Percentiles rank a stretch among this genome's conserved stretches.
phyloP scores from a whole-genome alignment of 2,888 invertebrate genomes.

The Urechis unicinctus region DNA sequence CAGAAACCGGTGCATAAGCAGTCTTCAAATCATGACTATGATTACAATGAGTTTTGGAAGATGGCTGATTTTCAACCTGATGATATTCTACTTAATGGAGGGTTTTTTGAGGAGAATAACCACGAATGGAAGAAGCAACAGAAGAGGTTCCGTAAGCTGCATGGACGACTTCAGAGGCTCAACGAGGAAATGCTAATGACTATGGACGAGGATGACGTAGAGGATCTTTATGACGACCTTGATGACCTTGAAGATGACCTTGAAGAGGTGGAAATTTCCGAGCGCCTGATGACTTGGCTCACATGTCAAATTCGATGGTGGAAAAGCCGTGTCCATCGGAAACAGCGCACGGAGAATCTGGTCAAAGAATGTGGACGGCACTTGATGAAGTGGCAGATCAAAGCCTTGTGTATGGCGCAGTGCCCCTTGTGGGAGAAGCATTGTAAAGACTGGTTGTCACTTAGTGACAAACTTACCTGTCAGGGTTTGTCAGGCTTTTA shows the following conservation, averaged over 20 bases:
- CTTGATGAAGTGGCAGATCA: constrained; percentile 20
- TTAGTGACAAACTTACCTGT: too few species aligned
- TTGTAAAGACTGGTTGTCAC: too few species aligned
- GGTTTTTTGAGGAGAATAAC: constrained; percentile 18
- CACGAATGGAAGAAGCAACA: constrained; percentile 18
- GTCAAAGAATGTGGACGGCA: constrained; percentile 16
- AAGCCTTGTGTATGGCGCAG: constrained; percentile 13
- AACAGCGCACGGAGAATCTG: constrained; percentile 13
- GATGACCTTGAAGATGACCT: constrained; percentile 21
- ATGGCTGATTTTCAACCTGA: constrained; percentile 15
- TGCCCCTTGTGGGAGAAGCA: too few species aligned
- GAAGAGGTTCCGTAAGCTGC: constrained; percentile 13
- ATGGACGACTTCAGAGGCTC: constrained; percentile 13
- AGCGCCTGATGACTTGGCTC: constrained; percentile 16
- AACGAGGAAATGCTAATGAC: constrained; percentile 15
- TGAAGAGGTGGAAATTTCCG: constrained; percentile 5
- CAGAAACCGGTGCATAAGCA: constrained; percentile 16
- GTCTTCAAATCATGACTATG: constrained; percentile 5
- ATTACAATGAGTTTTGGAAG: constrained; percentile 17
- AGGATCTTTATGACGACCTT: constrained; percentile 21
- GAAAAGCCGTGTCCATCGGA: constrained; percentile 17
- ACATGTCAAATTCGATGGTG: constrained; percentile 21
- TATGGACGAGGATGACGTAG: constrained; percentile 21
- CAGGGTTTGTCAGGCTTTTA: too few species aligned
- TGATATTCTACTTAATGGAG: constrained; percentile 17